Evolutionary conservation across 2,797 vertebrate genomes (phyloP).

Genomic region (Trematomus bernacchii): DNA sequence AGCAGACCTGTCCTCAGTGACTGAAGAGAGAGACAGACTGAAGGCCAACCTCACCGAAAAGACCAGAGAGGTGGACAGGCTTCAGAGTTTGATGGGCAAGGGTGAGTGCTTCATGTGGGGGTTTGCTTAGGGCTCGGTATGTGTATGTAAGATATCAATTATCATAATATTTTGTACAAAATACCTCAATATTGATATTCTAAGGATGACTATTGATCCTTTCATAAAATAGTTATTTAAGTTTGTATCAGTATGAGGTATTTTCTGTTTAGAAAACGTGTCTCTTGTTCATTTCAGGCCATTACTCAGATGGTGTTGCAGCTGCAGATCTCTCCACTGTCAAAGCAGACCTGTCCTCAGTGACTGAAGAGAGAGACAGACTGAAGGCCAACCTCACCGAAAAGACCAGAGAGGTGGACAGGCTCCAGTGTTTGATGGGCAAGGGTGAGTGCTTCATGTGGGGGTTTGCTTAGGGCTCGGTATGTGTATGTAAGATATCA

Average conservation of each 20-base stretch:
- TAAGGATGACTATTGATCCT: too few species aligned
- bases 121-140: too few species aligned
- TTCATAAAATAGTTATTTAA: too few species aligned
- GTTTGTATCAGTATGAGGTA: too few species aligned
- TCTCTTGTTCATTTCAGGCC: not conserved
- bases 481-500: too few species aligned
- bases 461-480: too few species aligned
- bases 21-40: constrained; percentile 41
- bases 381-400: constrained; percentile 23
- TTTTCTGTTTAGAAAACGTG: not conserved
- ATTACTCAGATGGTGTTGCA: not conserved
- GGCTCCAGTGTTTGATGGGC: not conserved
- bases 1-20: constrained; percentile 14
- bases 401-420: constrained; percentile 4
- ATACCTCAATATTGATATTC: too few species aligned
- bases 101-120: constrained; percentile 11
- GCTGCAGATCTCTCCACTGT: not conserved
- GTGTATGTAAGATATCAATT: too few species aligned
- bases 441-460: constrained; percentile 24
- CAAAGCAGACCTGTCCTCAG: constrained; percentile 8
- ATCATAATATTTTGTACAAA: too few species aligned
- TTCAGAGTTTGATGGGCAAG: not conserved
- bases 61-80: constrained; percentile 7
- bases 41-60: constrained; percentile 1
- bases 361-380: constrained; percentile 35